Evolutionary conservation across 2,797 vertebrate species (phyloP).

Genomic region (Xenops minutus): DNA sequence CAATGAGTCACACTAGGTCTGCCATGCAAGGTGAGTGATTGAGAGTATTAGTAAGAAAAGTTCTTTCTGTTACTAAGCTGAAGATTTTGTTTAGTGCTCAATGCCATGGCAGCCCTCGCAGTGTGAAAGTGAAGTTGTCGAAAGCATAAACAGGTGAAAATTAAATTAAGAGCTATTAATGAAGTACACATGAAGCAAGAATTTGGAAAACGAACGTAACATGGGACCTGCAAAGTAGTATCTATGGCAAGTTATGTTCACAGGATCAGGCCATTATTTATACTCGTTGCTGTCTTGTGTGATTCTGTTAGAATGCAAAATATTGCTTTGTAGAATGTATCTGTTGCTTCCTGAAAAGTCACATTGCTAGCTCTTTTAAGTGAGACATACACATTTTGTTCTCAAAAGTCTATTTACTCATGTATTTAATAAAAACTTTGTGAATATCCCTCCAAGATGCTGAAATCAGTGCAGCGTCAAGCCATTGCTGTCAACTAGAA

Average conservation of each 20-base stretch:
- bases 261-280: not conserved
- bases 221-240: not conserved
- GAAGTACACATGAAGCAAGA: constrained; percentile 3
- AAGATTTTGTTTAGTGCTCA: constrained; percentile 17
- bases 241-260: not conserved
- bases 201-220: not conserved
- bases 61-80: constrained; percentile 14
- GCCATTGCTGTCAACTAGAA: not conserved
- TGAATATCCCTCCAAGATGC: not conserved
- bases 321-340: not conserved
- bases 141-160: constrained; percentile 46
- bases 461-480: not conserved
- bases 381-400: not conserved
- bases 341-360: not conserved
- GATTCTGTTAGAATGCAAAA: not conserved
- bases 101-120: not conserved
- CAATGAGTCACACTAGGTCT: constrained; percentile 29
- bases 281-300: not conserved
- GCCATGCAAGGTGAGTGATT: constrained; percentile 40
- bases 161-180: constrained; percentile 42
- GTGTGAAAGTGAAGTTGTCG: constrained; percentile 13
- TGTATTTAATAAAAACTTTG: not conserved
- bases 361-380: not conserved
- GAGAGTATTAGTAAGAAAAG: constrained; percentile 12
- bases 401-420: not conserved